Evolutionary conservation across 1,140 invertebrate genomes (phyloP), one percentile per base, ranked within the genome.

Genomic region (Drosophila baimaii): DNA sequence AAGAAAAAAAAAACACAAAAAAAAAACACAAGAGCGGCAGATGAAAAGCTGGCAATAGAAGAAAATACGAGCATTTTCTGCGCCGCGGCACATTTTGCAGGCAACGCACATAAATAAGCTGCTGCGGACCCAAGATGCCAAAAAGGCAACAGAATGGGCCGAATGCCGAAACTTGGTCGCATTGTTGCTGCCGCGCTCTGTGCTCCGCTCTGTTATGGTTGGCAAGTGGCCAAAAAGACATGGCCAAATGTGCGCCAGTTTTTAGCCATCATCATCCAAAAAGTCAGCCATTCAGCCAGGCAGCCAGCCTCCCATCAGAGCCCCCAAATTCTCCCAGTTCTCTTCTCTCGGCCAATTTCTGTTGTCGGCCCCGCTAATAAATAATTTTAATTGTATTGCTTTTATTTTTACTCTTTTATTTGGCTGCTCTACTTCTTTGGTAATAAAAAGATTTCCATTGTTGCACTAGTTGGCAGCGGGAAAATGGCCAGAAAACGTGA

Each of bases 31-130:
- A 76, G n/a, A 61, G 10, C 17, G 55, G 21, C 58, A 8, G 43
- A 69, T 62, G 63, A 69, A 69, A 51, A 68, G 59, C 59, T 49
- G 59, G 64, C 46, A 66, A 69, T 69, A 66, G 62, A 61, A 68
- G 61, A 70, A 65, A 77, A 80, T 65, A 54, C 51, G 13, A 54
- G 31, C 51, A 70, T 49, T 71, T 79, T 72, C 65, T 86, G 70
- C 78, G 49, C 49, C 49, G 51, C 51, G 82, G 83, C 79, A 86
- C 86, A 86, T 88, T 88, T 88, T 72, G 79, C 83, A 82, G 83
- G 62, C 79, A 86, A 86, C 82, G 82, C 83, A 86, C 82, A 86
- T 86, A 86, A 86, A 86, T 86, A 86, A 82, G 82, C 83, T 84
- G n/a, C n/a, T 66, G 47, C 82, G 81, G 79, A 79, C 81, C 77